phyloP scores from a whole-genome alignment of 2,888 invertebrate species.

The Coleophora flavipennella region DNA sequence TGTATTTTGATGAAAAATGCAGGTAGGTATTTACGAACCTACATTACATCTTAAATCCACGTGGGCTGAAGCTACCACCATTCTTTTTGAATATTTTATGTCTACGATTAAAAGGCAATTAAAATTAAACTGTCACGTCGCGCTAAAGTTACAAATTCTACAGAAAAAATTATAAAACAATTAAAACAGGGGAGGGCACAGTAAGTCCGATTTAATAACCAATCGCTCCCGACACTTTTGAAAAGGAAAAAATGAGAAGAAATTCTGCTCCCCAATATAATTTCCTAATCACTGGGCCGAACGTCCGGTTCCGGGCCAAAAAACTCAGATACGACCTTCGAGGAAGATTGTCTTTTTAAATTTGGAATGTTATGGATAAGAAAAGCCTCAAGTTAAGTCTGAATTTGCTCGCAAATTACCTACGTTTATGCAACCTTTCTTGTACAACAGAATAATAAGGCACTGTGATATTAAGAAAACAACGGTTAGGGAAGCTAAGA shows the following conservation, averaged over 20 bases:
- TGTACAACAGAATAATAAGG: too few species aligned
- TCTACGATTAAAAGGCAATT: background rate
- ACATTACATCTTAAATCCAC: too few species aligned
- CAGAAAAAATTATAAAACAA: conserved; percentile 36
- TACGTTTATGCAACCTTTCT: too few species aligned
- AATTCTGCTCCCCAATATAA: conserved; percentile 49
- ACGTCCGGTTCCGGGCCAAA: conserved; percentile 63
- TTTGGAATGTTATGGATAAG: conserved; percentile 42
- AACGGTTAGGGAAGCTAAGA: too few species aligned
- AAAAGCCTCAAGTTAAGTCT: background rate
- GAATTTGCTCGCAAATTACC: background rate
- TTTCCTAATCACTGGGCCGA: conserved; percentile 67
- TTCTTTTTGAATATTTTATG: too few species aligned
- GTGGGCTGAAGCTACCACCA: too few species aligned
- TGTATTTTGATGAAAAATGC: too few species aligned
- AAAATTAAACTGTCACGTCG: conserved; percentile 5
- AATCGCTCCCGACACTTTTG: conserved; percentile 53
- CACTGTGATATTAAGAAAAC: too few species aligned
- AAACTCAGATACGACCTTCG: conserved; percentile 54
- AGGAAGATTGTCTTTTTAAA: conserved; percentile 39
- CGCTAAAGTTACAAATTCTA: too few species aligned
- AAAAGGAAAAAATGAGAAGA: conserved; percentile 31
- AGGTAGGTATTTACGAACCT: too few species aligned
- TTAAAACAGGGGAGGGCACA: conserved; percentile 45
- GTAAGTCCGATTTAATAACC: conserved; percentile 68